Conservation (phyloP, 2,888 invertebrate genomes). For the Elmis aenea region DNA sequence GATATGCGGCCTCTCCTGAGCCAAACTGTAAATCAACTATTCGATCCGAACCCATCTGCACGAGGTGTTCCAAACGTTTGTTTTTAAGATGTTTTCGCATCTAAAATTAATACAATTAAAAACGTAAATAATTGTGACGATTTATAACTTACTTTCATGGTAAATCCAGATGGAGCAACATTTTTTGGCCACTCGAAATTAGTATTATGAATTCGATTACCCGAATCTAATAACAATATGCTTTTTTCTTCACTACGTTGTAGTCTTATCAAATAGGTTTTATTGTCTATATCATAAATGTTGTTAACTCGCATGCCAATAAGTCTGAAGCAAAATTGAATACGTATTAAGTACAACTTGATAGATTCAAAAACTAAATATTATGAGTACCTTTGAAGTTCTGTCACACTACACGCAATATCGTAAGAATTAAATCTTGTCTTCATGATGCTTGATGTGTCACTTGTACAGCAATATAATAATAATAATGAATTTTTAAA, state of each 20-base stretch:
- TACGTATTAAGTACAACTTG: conserved; percentile 1
- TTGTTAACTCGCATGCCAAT: conserved; percentile 93
- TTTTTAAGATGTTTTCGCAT: conserved; percentile 95
- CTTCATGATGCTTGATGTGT: conserved; percentile 81
- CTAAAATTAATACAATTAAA: conserved; percentile 47
- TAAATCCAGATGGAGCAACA: conserved; percentile 89
- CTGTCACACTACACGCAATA: conserved; percentile 81
- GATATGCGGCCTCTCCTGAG: conserved; percentile 86
- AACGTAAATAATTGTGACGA: background rate
- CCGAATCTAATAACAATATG: conserved; percentile 89
- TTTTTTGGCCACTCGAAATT: conserved; percentile 99
- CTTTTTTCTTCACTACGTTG: conserved; percentile 83
- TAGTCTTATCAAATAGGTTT: conserved; percentile 87
- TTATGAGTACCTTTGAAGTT: conserved; percentile 85
- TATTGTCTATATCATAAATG: conserved; percentile 95
- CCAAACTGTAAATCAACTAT: conserved; percentile 96
- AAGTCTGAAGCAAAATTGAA: conserved; percentile 51
- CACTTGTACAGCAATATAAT: too few species aligned
- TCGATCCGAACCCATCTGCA: conserved; percentile 88
- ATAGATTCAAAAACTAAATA: conserved; percentile 31
- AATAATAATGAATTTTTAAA: background rate
- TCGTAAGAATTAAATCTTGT: conserved; percentile 89
- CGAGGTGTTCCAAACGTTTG: conserved; percentile 81
- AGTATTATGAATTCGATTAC: conserved; percentile 88
- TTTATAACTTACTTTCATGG: conserved; percentile 76